Evolutionary conservation across 1,140 invertebrate genomes (phyloP), one percentile per base, ranked within the genome.

Genomic region (Tetraneura akinire): DNA sequence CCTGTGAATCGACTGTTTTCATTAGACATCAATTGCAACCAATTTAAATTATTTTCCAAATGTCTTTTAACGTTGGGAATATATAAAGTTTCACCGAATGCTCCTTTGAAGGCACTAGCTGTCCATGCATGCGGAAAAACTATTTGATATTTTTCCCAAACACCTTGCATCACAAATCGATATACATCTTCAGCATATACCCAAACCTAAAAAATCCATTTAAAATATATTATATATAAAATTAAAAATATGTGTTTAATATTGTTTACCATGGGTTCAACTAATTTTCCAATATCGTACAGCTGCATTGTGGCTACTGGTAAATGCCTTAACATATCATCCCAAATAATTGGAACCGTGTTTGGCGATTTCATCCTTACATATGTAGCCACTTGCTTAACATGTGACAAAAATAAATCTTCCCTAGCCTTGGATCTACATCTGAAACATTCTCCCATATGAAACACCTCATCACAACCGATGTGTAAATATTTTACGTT

Each of bases 61-160:
- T 93, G 92, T 73, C 89, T 87, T 51, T 87, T 86, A 10, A 90
- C 86, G 80, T 90, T 88, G 14, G 90, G 90, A 14, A 91, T 87
- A 74, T 92, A 90, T 64, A 93, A 85, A 29, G 90, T 91, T 81
- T 93, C 91, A 0, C 94, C 94, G 83, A 94, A 93, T 0, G 94
- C 94, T 14, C 93, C 96, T 88, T 97, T 97, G 84, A 93, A 97
- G 1, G 96, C 94, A 80, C 92, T 92, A 4, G 95, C 95, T n/a
- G 92, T 90, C 97, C 97, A 98, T n/a, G 96, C 89, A 32, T 90
- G 90, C 0, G 91, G 90, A 85, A 98, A 99, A 3, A 96, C 87
- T 66, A 89, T 88, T 0, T 90, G 88, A 83, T 95, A 97, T 60
- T 91, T 93, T 66, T 93, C 90, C 93, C 93, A 96, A 8, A 87